Conservation (phyloP, 1,140 invertebrate genomes). For the Cotesia vestalis region DNA sequence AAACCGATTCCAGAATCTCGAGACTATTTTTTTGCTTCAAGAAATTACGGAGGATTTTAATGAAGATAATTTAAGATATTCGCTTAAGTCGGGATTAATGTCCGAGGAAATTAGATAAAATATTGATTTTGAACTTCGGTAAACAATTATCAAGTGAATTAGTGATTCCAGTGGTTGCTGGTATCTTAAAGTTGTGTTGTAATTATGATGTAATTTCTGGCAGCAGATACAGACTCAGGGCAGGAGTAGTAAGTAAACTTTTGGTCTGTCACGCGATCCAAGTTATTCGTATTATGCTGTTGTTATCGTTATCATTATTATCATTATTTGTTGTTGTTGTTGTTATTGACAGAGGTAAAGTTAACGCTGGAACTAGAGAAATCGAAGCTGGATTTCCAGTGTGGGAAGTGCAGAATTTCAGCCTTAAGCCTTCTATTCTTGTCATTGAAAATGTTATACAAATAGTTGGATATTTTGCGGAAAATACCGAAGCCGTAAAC, state of each 20-base stretch:
- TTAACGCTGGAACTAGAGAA: not conserved
- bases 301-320: no score
- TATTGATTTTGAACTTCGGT: no score
- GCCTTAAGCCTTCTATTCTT: no score
- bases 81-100: not conserved
- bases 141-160: not conserved
- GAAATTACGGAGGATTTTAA: not conserved
- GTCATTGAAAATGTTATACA: no score
- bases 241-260: conserved; percentile 28
- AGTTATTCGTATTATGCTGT: not conserved
- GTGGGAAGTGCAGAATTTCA: no score
- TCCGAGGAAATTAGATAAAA: no score
- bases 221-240: not conserved
- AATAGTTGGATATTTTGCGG: no score
- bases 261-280: conserved; percentile 26
- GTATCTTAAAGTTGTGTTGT: not conserved
- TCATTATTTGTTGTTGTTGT: not conserved
- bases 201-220: conserved; percentile 4
- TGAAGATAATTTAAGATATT: not conserved
- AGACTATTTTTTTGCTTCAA: not conserved
- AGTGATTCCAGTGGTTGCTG: not conserved
- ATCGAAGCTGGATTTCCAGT: no score
- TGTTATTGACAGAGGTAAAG: not conserved
- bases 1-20: not conserved
- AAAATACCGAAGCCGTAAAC: no score